Conservation (phyloP, 2,888 invertebrate genomes). For the Conomelus anceps region DNA sequence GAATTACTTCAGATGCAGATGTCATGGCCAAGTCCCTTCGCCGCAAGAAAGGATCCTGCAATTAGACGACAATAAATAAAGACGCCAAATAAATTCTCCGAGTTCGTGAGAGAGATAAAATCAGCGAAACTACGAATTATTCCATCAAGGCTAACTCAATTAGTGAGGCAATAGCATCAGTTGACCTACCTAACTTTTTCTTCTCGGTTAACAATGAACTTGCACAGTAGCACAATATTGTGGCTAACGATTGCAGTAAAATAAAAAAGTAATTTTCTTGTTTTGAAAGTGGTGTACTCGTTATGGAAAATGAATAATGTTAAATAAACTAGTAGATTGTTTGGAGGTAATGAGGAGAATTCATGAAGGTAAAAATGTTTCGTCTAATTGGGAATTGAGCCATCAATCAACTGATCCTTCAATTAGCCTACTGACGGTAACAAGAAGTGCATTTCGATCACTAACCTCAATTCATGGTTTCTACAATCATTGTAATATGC, state of each 20-base stretch:
- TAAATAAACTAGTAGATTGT: neutral
- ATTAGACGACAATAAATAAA: neutral
- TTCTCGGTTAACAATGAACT: neutral
- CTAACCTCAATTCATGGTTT: neutral
- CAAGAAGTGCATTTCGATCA: neutral
- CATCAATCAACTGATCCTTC: neutral
- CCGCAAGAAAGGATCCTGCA: neutral
- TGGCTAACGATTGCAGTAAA: neutral
- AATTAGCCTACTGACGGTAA: too few species aligned
- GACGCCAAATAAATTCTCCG: neutral
- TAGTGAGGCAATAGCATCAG: neutral
- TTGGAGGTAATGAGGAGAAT: neutral
- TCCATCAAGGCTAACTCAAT: neutral
- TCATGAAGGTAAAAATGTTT: neutral
- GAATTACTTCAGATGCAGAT: neutral
- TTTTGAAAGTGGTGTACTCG: neutral
- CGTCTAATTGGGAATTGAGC: neutral
- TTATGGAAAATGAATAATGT: neutral
- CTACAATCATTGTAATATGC: too few species aligned
- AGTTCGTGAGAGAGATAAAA: neutral
- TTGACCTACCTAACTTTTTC: neutral
- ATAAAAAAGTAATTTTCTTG: neutral
- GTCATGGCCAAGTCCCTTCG: neutral
- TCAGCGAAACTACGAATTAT: neutral
- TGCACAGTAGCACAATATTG: neutral